Percentiles rank a stretch among this genome's conserved stretches.
phyloP scores from a whole-genome alignment of 2,797 vertebrate species.

The Phyllotis vaccarum region DNA sequence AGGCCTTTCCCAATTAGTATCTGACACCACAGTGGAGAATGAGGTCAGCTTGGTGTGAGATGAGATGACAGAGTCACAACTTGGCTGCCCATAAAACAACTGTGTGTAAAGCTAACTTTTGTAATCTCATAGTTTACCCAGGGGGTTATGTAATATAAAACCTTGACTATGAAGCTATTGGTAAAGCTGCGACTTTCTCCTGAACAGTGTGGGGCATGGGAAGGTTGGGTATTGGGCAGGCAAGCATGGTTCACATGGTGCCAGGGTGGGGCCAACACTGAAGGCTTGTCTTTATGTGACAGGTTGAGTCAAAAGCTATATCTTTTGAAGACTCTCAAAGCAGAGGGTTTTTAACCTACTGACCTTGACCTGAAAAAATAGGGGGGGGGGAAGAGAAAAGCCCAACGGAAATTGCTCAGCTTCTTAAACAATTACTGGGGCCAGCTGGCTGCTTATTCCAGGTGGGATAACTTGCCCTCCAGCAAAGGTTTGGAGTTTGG shows the following conservation, averaged over 20 bases:
- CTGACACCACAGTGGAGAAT: conserved; percentile 81
- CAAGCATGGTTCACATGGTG: conserved; percentile 16
- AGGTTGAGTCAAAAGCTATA: conserved; percentile 59
- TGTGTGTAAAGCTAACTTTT: conserved; percentile 82
- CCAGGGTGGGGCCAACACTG: background rate
- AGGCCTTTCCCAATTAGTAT: conserved; percentile 74
- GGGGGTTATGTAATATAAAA: conserved; percentile 80
- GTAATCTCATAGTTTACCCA: conserved; percentile 78
- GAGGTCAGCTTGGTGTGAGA: conserved; percentile 85
- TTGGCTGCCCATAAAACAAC: conserved; percentile 83
- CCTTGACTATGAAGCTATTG: conserved; percentile 78
- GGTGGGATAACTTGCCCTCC: conserved; percentile 60
- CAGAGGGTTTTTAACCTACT: conserved; percentile 62
- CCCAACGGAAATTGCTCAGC: conserved; percentile 50
- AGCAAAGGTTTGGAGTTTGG: conserved; percentile 52
- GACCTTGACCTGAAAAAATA: conserved; percentile 30
- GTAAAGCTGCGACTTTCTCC: conserved; percentile 68
- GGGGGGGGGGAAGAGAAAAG: background rate
- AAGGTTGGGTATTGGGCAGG: background rate
- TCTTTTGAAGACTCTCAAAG: conserved; percentile 66
- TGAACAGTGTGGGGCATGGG: background rate
- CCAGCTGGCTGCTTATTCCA: conserved; percentile 39
- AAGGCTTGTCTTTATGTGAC: conserved; percentile 63
- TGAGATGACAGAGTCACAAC: conserved; percentile 83
- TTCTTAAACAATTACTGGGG: conserved; percentile 55